phyloP scores from a whole-genome alignment of 2,797 vertebrate genomes.

The Darevskia mixta region DNA sequence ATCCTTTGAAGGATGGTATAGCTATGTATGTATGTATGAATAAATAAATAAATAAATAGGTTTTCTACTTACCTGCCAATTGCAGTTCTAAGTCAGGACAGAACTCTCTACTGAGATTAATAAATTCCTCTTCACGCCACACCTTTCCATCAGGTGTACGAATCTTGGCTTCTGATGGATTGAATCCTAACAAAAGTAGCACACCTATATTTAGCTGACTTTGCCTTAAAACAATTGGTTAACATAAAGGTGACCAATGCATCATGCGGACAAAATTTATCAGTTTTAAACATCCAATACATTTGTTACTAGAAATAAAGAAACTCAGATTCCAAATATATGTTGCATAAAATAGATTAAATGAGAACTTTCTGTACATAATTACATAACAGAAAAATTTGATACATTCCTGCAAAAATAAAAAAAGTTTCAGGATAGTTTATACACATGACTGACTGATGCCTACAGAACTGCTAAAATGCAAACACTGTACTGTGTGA shows the following conservation, averaged over 20 bases:
- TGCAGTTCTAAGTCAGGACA: conserved; percentile 84
- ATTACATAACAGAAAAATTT: not conserved
- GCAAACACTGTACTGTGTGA: not conserved
- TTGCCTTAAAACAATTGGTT: not conserved
- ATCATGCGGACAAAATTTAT: not conserved
- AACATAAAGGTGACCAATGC: not conserved
- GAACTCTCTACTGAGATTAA: conserved; percentile 83
- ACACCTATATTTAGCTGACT: conserved; percentile 33
- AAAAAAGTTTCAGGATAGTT: not conserved
- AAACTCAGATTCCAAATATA: not conserved
- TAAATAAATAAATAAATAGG: no score
- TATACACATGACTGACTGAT: not conserved
- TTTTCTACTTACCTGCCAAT: conserved; percentile 82
- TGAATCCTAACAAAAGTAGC: conserved; percentile 87
- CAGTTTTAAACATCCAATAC: not conserved
- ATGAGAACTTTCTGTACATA: not conserved
- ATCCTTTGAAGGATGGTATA: no score
- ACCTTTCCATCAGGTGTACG: conserved; percentile 87
- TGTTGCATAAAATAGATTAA: not conserved
- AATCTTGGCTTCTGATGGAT: conserved; percentile 89
- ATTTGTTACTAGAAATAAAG: not conserved
- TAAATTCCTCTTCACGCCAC: conserved; percentile 87
- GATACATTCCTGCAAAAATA: not conserved
- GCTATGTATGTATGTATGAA: no score
- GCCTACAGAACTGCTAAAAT: not conserved